Evolutionary conservation across 2,113 vertebrate species (phyloP).

Genomic region (Seriola aureovittata): DNA sequence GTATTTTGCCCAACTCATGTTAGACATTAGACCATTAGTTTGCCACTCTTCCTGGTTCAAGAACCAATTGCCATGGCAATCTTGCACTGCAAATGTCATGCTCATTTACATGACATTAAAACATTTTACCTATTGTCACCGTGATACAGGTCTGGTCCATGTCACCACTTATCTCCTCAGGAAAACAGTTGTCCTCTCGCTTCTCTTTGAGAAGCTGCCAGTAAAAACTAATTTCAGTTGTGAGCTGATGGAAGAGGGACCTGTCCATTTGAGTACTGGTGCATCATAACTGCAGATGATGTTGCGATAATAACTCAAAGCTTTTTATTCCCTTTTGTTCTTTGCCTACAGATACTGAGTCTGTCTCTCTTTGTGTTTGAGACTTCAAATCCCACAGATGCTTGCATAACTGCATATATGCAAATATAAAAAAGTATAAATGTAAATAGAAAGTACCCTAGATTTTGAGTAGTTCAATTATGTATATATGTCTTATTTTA

Average conservation of each 20-base stretch:
- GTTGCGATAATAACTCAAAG: conserved; percentile 17
- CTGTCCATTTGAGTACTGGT: conserved; percentile 19
- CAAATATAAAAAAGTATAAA: background rate
- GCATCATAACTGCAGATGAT: conserved; percentile 15
- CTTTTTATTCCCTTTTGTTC: conserved; percentile 22
- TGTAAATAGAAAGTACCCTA: background rate
- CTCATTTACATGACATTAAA: conserved; percentile 30
- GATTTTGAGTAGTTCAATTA: background rate
- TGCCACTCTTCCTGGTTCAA: conserved; percentile 2
- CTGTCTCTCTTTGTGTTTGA: background rate
- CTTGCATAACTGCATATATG: background rate
- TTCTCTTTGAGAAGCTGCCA: conserved; percentile 31
- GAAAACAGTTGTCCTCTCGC: conserved; percentile 9
- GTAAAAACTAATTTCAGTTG: conserved; percentile 30
- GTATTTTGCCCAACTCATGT: background rate
- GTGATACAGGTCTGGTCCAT: conserved; percentile 7
- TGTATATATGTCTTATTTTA: background rate
- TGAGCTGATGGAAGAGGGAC: conserved; percentile 48
- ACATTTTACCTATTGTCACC: background rate
- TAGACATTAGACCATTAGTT: background rate
- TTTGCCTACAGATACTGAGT: background rate
- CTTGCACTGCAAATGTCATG: background rate
- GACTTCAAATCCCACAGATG: background rate
- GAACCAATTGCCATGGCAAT: too few relatives aligned
- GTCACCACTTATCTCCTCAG: conserved; percentile 28